Evolutionary conservation across 2,888 invertebrate species (phyloP), one percentile per base, ranked within the genome.

Genomic region (Pammene aurita): DNA sequence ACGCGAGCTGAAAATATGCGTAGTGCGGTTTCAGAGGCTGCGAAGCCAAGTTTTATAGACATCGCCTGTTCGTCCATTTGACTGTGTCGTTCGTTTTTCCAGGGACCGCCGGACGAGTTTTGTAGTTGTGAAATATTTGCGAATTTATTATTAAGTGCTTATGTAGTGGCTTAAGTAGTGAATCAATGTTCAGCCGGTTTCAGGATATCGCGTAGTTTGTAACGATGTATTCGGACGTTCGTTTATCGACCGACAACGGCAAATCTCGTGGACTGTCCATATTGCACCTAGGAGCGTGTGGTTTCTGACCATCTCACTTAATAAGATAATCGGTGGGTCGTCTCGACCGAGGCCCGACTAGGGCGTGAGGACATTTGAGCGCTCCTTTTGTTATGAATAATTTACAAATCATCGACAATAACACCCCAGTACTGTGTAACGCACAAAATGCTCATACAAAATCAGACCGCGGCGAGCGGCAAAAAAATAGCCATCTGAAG

Each of bases 331-430:
- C 79, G 74, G 76, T 69, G 38, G 26, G n/a, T 14, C n/a, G 56
- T 38, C 50, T 14, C 13, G 7, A 16, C 71, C 74, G 72, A 69
- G 76, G 18, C 38, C 72, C 75, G 76, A 76, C 71, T 75, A 67
- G 72, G 72, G 62, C 38, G 44, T 64, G 48, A 57, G 68, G 72
- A 74, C 73, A 35, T 66, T 68, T 58, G 71, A 71, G 74, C 73
- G 57, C 67, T 72, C 73, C 80, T 77, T 79, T 84, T 88, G 88
- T 88, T 87, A 90, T 90, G 89, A 80, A 80, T 84, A 78, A 71
- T 71, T 69, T 68, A 70, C 66, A 55, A 62, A 73, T 41, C 48
- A 50, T 75, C 76, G 76, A 77, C 76, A 78, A 78, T 78, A 83
- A 76, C 72, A 72, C 66, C 74, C 69, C 62, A 54, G 18, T 69